These are phyloP conservation scores for Marcusenius ussheri DNA, from an alignment of 2,113 vertebrate species.

Conservation along the genomic window DNA sequence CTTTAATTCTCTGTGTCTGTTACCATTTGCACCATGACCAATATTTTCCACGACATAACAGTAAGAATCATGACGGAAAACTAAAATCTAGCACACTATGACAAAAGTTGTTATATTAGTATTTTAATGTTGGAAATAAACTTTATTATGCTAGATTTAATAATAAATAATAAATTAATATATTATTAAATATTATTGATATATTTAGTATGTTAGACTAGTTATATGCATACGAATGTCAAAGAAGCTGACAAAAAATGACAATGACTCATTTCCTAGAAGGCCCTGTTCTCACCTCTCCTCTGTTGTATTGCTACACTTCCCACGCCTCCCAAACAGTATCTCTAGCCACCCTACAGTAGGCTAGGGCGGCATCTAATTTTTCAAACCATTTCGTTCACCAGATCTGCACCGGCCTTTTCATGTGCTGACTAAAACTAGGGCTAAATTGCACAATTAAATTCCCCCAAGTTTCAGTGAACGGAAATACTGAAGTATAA, in stretches of 20 bases:
- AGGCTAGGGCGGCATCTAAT: not conserved
- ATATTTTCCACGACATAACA: not conserved
- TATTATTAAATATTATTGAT: not conserved
- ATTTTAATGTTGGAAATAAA: not conserved
- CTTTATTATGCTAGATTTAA: not conserved
- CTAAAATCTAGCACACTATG: not conserved
- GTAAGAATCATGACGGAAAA: not conserved
- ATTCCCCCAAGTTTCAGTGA: not conserved
- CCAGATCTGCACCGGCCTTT: not conserved
- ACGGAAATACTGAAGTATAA: not conserved
- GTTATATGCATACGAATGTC: not conserved
- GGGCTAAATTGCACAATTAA: not conserved
- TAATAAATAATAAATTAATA: too few species aligned
- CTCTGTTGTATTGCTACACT: not conserved
- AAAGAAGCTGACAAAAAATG: not conserved
- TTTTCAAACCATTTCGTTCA: not conserved
- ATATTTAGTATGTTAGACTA: not conserved
- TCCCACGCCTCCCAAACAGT: not conserved
- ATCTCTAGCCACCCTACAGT: not conserved
- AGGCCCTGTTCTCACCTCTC: not conserved
- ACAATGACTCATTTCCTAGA: not conserved
- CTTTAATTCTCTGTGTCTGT: not conserved
- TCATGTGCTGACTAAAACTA: not conserved
- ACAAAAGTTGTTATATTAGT: not conserved
- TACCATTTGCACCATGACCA: not conserved